A percentile compares a stretch with the other conserved stretches of the same genome.
These are phyloP conservation scores for Punctoribates punctum DNA, from an alignment of 2,888 invertebrate genomes.

Conservation along the genomic window DNA sequence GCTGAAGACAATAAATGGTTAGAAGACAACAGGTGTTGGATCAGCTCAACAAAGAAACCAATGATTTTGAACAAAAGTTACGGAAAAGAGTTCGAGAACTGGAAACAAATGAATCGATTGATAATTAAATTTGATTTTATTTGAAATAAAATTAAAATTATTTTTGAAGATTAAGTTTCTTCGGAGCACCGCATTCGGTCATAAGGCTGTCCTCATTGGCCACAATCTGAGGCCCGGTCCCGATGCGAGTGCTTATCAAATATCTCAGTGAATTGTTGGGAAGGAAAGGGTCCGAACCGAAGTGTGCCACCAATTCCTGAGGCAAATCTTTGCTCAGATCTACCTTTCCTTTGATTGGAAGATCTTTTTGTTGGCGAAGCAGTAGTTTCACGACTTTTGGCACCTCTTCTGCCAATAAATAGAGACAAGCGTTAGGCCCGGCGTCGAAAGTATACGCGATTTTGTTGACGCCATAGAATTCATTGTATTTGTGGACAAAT, in stretches of 20 bases:
- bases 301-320: not conserved
- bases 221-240: slow-evolving; percentile 67
- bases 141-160: too few species aligned
- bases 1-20: too few species aligned
- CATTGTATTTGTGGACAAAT: slow-evolving; percentile 79
- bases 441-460: slow-evolving; percentile 98
- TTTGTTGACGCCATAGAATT: slow-evolving; percentile 62
- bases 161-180: not conserved
- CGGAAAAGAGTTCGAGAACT: too few species aligned
- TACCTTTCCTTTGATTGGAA: not conserved
- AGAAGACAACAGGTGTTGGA: too few species aligned
- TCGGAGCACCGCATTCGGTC: not conserved
- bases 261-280: slow-evolving; percentile 67
- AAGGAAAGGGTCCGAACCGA: not conserved
- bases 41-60: too few species aligned
- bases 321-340: slow-evolving; percentile 1
- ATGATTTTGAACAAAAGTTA: too few species aligned
- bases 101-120: too few species aligned
- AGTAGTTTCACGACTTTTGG: not conserved
- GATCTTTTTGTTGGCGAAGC: not conserved
- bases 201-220: slow-evolving; percentile 22
- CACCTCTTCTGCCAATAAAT: slow-evolving; percentile 52
- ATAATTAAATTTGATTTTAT: too few species aligned
- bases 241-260: slow-evolving; percentile 76
- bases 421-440: slow-evolving; percentile 92